Evolutionary conservation across 2,888 invertebrate genomes (phyloP), one percentile per base, ranked within the genome.

Genomic region (Drosophila monieri): DNA sequence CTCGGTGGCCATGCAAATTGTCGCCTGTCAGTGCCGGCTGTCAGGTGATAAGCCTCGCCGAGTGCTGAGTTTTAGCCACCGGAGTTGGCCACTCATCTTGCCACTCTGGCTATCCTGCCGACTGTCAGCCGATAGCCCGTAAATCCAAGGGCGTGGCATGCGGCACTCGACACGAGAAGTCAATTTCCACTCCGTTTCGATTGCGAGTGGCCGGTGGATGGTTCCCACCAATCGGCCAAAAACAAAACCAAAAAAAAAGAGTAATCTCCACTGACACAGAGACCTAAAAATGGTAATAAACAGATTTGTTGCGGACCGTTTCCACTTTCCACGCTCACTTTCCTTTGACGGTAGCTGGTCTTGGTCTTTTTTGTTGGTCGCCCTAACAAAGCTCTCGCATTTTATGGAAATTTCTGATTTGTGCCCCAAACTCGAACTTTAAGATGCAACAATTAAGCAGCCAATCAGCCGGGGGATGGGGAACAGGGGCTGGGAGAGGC

Each of bases 281-380:
- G 58, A 70, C 72, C 65, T 32, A 70, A 54, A 74, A 76, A 58
- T 57, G 56, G 15, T 76, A 56, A 65, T 54, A 71, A 69, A 58
- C 60, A 78, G 61, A 80, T 78, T 76, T 61, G 56, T 54, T 68
- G 25, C 47, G 32, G 30, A 27, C 9, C 10, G 15, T 51, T 68
- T 68, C 46, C 60, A 72, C 71, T 79, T 80, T 84, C 78, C 74
- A 78, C 78, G 66, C 74, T 84, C 71, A 80, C 74, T 80, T 80
- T 80, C 71, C 78, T 60, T 68, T 48, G 53, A 72, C 74, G 25
- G 39, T 66, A 80, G 77, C 75, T 67, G 56, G 49, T n/a, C n/a
- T n/a, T n/a, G 46, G 27, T 46, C 46, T 30, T 10, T 25, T 44
- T 32, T 35, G 51, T 23, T 23, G 4, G 21, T 23, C 21, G 21